Base-by-base conservation (phyloP, 2,888 invertebrate genomes). In the Pterobdella sp. region DNA sequence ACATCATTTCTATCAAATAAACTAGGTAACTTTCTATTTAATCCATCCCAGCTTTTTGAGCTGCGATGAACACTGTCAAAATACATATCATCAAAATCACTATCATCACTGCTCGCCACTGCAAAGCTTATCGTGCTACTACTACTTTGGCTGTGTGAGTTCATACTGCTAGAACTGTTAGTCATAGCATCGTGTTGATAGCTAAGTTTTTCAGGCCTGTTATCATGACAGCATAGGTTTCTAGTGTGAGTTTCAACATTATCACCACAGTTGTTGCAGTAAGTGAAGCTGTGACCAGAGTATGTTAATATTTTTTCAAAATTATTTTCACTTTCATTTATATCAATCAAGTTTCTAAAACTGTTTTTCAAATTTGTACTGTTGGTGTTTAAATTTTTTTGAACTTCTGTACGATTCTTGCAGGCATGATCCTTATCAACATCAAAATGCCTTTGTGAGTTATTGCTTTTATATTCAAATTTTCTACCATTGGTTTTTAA, bases 401-500 rank as follows among this genome's bases (percentile, higher is more conserved):
- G 18, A 56, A n/a, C n/a, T n/a, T n/a, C n/a, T n/a, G n/a, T n/a
- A n/a, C n/a, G n/a, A n/a, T n/a, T n/a, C n/a, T n/a, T n/a, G n/a
- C n/a, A n/a, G n/a, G n/a, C n/a, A n/a, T n/a, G n/a, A n/a, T n/a
- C n/a, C n/a, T n/a, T n/a, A n/a, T n/a, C n/a, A n/a, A n/a, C n/a
- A n/a, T n/a, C n/a, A n/a, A n/a, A n/a, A n/a, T n/a, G n/a, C n/a
- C n/a, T n/a, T n/a, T n/a, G n/a, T n/a, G n/a, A n/a, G n/a, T n/a
- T n/a, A n/a, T n/a, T n/a, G n/a, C n/a, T n/a, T n/a, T n/a, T n/a
- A n/a, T n/a, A n/a, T n/a, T 56, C 26, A 22, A 26, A 26, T 14
- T n/a, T 37, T n/a, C 32, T 65, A n/a, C 63, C 29, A 3, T 29
- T 31, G 31, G 60, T 64, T n/a, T 66, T 32, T 26, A 69, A 69